Evolutionary conservation across 2,888 invertebrate species (phyloP).

Genomic region (Clepsis dumicolana): DNA sequence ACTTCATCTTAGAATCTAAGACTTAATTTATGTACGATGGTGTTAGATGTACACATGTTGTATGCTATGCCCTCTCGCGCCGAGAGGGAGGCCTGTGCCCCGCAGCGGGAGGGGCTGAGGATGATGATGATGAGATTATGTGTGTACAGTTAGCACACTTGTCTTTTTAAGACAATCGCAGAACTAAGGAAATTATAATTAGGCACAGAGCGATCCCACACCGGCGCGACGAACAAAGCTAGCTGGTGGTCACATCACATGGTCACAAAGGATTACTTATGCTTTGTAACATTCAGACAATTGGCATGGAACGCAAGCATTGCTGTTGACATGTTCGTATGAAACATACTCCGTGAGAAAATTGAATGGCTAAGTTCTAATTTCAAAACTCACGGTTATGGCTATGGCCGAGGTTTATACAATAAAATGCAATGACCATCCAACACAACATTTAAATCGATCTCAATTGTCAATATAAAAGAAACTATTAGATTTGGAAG

Average conservation of each 20-base stretch:
- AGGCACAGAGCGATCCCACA: slow-evolving; percentile 21
- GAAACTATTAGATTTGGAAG: too few relatives aligned
- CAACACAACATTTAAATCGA: too few relatives aligned
- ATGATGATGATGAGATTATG: too few relatives aligned
- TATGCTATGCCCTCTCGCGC: too few relatives aligned
- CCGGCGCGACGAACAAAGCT: slow-evolving; percentile 15
- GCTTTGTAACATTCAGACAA: slow-evolving; percentile 23
- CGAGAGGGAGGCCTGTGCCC: too few relatives aligned
- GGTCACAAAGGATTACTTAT: slow-evolving; percentile 10
- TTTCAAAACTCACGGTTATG: background rate
- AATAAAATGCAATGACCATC: too few relatives aligned
- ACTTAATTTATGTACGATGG: slow-evolving; percentile 20
- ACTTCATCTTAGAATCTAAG: background rate
- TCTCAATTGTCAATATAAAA: too few relatives aligned
- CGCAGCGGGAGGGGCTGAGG: too few relatives aligned
- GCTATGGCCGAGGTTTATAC: too few relatives aligned
- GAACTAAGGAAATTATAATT: slow-evolving; percentile 17
- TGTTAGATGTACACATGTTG: too few relatives aligned
- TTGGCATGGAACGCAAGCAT: slow-evolving; percentile 9
- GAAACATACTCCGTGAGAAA: background rate
- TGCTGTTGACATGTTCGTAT: slow-evolving; percentile 13
- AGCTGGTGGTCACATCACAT: slow-evolving; percentile 8
- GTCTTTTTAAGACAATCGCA: slow-evolving; percentile 12
- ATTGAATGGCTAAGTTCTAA: background rate
- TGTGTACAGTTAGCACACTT: slow-evolving; percentile 15